Conservation (phyloP, 2,888 invertebrate genomes). For the Lasioglossum leucozonium region DNA sequence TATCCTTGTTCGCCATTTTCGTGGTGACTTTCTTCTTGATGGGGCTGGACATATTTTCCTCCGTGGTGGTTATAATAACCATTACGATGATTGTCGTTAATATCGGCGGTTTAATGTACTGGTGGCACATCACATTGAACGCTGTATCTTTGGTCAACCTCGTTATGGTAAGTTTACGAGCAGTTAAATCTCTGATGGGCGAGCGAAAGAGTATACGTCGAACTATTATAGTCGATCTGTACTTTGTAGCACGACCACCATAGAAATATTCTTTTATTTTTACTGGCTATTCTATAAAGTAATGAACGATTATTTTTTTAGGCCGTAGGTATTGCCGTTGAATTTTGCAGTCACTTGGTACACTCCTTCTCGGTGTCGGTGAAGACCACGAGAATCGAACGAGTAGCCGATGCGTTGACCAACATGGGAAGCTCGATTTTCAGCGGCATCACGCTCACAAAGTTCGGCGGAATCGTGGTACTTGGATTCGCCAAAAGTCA, state of each 20-base stretch:
- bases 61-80: slow-evolving; percentile 94
- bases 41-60: slow-evolving; percentile 97
- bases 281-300: background rate
- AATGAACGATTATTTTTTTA: slow-evolving; percentile 72
- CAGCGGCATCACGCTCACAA: slow-evolving; percentile 98
- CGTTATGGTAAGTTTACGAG: slow-evolving; percentile 89
- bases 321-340: slow-evolving; percentile 99
- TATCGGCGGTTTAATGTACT: slow-evolving; percentile 97
- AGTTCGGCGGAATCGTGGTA: slow-evolving; percentile 98
- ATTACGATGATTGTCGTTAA: slow-evolving; percentile 97
- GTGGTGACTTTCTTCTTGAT: slow-evolving; percentile 95
- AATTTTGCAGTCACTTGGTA: slow-evolving; percentile 99
- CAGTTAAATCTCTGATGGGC: background rate
- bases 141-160: slow-evolving; percentile 99
- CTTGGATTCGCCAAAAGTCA: slow-evolving; percentile 98
- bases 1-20: slow-evolving; percentile 97
- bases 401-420: slow-evolving; percentile 93
- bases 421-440: slow-evolving; percentile 97
- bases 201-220: too few relatives aligned
- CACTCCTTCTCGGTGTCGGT: slow-evolving; percentile 95
- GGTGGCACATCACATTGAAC: slow-evolving; percentile 97
- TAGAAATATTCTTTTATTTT: background rate
- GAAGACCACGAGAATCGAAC: slow-evolving; percentile 89
- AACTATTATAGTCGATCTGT: background rate
- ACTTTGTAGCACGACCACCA: background rate